These are phyloP conservation scores for Heterocephalus glaber DNA, from an alignment of 2,113 vertebrate species.

Conservation along the genomic window DNA sequence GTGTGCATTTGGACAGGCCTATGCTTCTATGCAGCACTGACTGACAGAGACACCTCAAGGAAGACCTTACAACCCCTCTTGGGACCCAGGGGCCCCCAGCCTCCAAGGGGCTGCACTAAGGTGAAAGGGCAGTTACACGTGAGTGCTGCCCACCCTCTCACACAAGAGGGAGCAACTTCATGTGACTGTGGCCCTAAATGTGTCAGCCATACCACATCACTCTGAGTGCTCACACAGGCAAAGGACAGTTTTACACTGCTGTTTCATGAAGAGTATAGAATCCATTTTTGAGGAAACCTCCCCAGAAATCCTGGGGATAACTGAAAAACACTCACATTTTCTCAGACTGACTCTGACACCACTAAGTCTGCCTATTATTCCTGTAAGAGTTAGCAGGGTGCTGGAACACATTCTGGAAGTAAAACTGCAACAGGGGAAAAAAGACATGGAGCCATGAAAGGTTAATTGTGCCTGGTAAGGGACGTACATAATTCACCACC, in stretches of 20 bases:
- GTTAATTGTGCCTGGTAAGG: not conserved
- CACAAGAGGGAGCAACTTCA: not conserved
- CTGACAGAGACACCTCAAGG: not conserved
- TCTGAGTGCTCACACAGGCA: not conserved
- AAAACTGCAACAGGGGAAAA: not conserved
- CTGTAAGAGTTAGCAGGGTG: not conserved
- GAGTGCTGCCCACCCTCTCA: not conserved
- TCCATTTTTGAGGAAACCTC: not conserved
- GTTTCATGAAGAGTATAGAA: not conserved
- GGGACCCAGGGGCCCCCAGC: not conserved
- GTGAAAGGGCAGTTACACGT: not conserved
- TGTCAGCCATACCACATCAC: not conserved
- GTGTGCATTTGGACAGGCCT: not conserved
- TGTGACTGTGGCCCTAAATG: not conserved
- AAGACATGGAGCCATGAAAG: not conserved
- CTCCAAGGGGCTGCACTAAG: not conserved
- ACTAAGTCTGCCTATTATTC: not conserved
- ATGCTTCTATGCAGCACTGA: not conserved
- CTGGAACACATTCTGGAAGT: not conserved
- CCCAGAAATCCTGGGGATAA: not conserved
- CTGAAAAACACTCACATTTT: conserved; percentile 27
- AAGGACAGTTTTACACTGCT: not conserved
- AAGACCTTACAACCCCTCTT: not conserved
- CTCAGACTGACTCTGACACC: not conserved
- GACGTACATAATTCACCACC: not conserved